Base-by-base conservation (phyloP, 2,797 vertebrate genomes). In the Moxostoma hubbsi region DNA sequence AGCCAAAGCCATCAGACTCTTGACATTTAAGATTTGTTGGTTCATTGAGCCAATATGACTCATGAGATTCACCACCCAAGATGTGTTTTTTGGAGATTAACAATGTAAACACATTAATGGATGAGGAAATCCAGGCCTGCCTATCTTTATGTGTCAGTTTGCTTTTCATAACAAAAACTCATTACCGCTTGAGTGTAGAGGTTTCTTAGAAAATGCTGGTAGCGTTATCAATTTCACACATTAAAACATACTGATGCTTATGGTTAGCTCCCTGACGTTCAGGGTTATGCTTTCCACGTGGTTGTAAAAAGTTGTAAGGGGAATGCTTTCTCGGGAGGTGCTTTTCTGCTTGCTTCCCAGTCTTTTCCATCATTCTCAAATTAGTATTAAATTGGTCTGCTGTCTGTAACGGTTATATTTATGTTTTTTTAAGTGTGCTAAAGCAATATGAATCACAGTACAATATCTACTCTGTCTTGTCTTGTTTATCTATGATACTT, bases 41-140 rank as follows among this genome's bases (percentile, higher is more conserved):
- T 80, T 73, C 61, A 66, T 65, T 36, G 11, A 79, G 13, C 46
- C 51, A 63, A 36, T 55, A 66, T 67, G 53, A 55, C 75, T 84
- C 77, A 43, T 15, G 71, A 1, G 15, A 79, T 82, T 88, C 78
- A 62, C 83, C 86, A 77, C 83, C 82, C 80, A 64, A 83, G 47
- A 63, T 79, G 51, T 88, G 86, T 90, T 89, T 90, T 83, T 83
- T 58, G 36, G 46, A 87, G 89, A 86, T 87, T 83, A 88, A 61
- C 49, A 8, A 18, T 45, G 51, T 81, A 85, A 89, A 87, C 82
- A 83, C 85, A 80, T 87, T 85, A 83, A 77, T 65, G 43, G 15
- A 78, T 54, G n/a, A 88, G 87, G 70, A 88, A 86, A 87, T 92
- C 88, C 86, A 85, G 83, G 58, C 59, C 9, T 72, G 69, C 77